Evolutionary conservation across 2,888 invertebrate species (phyloP).

Genomic region (Thyatira batis): DNA sequence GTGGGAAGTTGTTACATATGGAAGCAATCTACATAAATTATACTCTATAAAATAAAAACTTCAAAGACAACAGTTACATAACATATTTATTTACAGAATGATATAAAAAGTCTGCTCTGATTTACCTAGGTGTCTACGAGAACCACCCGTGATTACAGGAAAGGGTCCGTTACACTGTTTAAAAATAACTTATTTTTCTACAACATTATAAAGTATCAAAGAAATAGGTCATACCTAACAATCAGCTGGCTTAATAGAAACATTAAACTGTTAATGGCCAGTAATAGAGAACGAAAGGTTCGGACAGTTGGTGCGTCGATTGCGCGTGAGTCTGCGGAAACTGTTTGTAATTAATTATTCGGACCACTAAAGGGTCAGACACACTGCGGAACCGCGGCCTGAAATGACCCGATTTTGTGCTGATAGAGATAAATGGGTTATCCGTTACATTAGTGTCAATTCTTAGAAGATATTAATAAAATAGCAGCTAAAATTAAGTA

Average conservation of each 20-base stretch:
- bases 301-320: constrained; percentile 39
- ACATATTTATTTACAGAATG: no score
- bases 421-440: constrained; percentile 2
- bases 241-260: constrained; percentile 11
- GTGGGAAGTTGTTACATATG: no score
- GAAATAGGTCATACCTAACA: constrained; percentile 18
- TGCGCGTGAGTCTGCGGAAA: constrained; percentile 58
- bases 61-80: no score
- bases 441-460: neutral
- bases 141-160: neutral
- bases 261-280: constrained; percentile 42
- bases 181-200: neutral
- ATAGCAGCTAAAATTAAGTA: no score
- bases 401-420: constrained; percentile 11
- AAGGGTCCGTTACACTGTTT: neutral
- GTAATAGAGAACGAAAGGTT: constrained; percentile 42
- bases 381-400: constrained; percentile 28
- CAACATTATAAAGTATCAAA: constrained; percentile 4
- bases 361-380: constrained; percentile 28
- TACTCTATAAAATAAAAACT: no score
- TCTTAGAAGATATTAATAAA: neutral
- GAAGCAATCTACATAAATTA: no score
- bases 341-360: constrained; percentile 54
- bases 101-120: no score
- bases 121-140: neutral